Percentiles rank a stretch among this genome's conserved stretches.
Evolutionary conservation across 2,113 vertebrate species (phyloP).

Genomic region (Oxygymnocypris stewartii): DNA sequence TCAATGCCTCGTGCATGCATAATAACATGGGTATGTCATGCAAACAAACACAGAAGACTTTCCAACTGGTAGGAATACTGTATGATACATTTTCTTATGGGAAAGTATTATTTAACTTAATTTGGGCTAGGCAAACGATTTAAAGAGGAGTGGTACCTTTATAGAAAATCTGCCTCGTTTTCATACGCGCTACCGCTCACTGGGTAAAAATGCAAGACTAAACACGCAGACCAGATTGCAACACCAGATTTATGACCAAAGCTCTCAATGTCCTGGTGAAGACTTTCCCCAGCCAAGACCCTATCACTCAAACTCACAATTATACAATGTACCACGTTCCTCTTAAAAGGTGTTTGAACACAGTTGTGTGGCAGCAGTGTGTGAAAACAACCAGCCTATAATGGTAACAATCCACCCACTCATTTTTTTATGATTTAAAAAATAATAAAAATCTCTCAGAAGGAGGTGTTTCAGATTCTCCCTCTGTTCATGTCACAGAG

Average conservation of each 20-base stretch:
- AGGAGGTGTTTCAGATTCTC: too few species aligned
- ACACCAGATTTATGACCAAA: slow-evolving; percentile 51
- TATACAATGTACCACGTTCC: background rate
- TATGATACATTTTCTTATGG: background rate
- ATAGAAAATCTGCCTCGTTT: slow-evolving; percentile 1
- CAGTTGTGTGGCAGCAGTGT: too few species aligned
- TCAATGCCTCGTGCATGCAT: background rate
- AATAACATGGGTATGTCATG: background rate
- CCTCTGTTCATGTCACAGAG: too few species aligned
- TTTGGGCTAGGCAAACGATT: background rate
- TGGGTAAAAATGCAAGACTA: slow-evolving; percentile 59
- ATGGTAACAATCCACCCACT: too few species aligned
- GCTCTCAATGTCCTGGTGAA: slow-evolving; percentile 22
- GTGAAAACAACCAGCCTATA: too few species aligned
- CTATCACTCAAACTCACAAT: slow-evolving; percentile 29
- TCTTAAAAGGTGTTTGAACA: background rate
- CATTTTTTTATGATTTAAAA: too few species aligned
- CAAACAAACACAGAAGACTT: background rate
- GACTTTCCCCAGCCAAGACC: slow-evolving; percentile 20
- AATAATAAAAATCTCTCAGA: too few species aligned
- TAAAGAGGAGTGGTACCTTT: background rate
- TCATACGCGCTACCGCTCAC: background rate
- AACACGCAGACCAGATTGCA: slow-evolving; percentile 66
- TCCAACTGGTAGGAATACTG: background rate
- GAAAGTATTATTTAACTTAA: background rate